Conservation (phyloP, 2,797 vertebrate species). For the Anabas testudineus region DNA sequence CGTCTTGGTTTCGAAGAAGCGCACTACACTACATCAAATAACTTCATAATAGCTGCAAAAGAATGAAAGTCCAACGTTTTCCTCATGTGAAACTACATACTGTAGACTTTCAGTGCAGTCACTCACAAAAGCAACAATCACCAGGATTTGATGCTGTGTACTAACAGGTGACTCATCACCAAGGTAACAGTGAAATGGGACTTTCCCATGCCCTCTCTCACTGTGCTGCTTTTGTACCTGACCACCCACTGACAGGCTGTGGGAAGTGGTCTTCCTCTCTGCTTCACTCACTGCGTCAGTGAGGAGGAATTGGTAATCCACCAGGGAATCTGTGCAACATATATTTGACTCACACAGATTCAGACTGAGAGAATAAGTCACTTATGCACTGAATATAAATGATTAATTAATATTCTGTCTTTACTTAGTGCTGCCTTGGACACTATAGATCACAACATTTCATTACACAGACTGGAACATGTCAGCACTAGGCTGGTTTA, state of each 20-base stretch:
- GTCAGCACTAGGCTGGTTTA: too few relatives aligned
- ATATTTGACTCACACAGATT: too few relatives aligned
- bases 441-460: too few relatives aligned
- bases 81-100: not conserved
- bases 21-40: not conserved
- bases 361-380: too few relatives aligned
- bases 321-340: not conserved
- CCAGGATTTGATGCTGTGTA: slow-evolving; percentile 1
- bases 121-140: not conserved
- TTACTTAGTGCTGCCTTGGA: too few relatives aligned
- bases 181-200: slow-evolving; percentile 45
- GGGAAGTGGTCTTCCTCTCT: slow-evolving; percentile 11
- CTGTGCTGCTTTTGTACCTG: not conserved
- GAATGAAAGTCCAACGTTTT: too few relatives aligned
- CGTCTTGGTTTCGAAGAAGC: not conserved
- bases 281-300: not conserved
- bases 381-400: not conserved
- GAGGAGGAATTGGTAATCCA: slow-evolving; percentile 4
- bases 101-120: not conserved
- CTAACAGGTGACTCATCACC: slow-evolving; percentile 45
- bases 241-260: slow-evolving; percentile 26
- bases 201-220: slow-evolving; percentile 22
- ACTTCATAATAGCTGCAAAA: not conserved
- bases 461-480: too few relatives aligned
- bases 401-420: too few relatives aligned